Evolutionary conservation across 1,140 invertebrate genomes (phyloP), one percentile per base, ranked within the genome.

Genomic region (Leptinotarsa texana): DNA sequence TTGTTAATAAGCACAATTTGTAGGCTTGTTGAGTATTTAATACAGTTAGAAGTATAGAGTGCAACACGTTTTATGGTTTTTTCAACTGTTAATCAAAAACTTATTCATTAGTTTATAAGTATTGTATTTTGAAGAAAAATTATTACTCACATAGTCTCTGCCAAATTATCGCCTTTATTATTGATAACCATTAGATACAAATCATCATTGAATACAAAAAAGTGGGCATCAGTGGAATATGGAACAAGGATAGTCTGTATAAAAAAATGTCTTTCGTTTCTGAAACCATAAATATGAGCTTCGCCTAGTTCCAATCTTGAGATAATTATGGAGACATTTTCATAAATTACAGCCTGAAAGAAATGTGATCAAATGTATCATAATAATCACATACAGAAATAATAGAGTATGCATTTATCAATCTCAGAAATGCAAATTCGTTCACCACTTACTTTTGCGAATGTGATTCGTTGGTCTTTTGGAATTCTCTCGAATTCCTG

Each of bases 141-240:
- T 22, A 68, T 4, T 47, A 57, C 66, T 68, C 18, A 68, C 66
- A 15, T 42, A 13, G 66, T 68, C 13, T 18, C 24, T 42, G 42
- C 33, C 18, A 68, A 42, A 42, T 47, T 42, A 68, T 68, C 66
- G 27, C 33, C 66, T 42, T 68, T 68, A 47, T 68, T 68, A 47
- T 18, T 68, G 42, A 42, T 17, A 18, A 68, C 33, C 11, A 18
- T 47, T 18, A 68, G 42, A 18, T 5, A 68, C 66, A 68, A 68
- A 47, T 68, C 42, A 42, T 18, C 11, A 47, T 68, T 68, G n/a
- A 18, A 42, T 3, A 68, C 42, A 18, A 68, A 68, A 68, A 68
- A 68, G 42, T 68, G 66, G 13, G 66, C 66, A 47, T 68, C 66
- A 42, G 24, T 68, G n/a, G 66, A 15, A 68, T 68, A 24, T 6